Percentiles rank a stretch among this genome's conserved stretches.
These are phyloP conservation scores for Danio kyathit DNA, from an alignment of 2,797 vertebrate species.

Conservation along the genomic window DNA sequence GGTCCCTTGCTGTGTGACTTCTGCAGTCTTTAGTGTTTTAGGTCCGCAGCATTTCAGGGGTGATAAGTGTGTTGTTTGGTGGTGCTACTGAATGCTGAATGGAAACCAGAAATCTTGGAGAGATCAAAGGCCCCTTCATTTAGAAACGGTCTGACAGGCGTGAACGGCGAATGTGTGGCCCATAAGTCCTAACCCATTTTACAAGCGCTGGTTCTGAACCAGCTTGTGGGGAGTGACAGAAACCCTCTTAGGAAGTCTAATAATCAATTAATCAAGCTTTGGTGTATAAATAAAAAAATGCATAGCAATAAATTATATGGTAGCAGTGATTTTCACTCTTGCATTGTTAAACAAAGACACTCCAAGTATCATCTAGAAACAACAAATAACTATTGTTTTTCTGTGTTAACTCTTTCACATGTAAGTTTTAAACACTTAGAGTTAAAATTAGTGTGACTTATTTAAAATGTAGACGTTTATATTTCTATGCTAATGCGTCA, in stretches of 20 bases:
- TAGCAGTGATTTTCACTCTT: too few species aligned
- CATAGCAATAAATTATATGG: too few species aligned
- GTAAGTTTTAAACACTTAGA: too few species aligned
- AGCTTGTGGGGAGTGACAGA: not conserved
- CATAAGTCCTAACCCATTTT: conserved; percentile 19
- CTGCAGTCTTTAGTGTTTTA: not conserved
- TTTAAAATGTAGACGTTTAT: too few species aligned
- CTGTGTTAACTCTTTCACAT: too few species aligned
- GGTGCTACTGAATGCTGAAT: not conserved
- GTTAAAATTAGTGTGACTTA: too few species aligned
- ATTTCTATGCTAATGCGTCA: too few species aligned
- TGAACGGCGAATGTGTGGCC: not conserved
- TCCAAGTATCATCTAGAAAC: too few species aligned
- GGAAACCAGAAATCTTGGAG: not conserved
- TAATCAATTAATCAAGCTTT: not conserved
- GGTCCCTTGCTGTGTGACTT: not conserved
- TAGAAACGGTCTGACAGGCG: conserved; percentile 1
- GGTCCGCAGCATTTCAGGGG: not conserved
- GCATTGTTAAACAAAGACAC: too few species aligned
- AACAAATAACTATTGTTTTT: too few species aligned
- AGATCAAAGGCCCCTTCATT: not conserved
- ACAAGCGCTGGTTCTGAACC: conserved; percentile 12
- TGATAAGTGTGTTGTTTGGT: conserved; percentile 23
- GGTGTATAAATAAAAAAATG: not conserved
- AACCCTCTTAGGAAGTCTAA: conserved; percentile 1